These are phyloP conservation scores for Taenioides sp. DNA, from an alignment of 2,797 vertebrate genomes.

Conservation along the genomic window DNA sequence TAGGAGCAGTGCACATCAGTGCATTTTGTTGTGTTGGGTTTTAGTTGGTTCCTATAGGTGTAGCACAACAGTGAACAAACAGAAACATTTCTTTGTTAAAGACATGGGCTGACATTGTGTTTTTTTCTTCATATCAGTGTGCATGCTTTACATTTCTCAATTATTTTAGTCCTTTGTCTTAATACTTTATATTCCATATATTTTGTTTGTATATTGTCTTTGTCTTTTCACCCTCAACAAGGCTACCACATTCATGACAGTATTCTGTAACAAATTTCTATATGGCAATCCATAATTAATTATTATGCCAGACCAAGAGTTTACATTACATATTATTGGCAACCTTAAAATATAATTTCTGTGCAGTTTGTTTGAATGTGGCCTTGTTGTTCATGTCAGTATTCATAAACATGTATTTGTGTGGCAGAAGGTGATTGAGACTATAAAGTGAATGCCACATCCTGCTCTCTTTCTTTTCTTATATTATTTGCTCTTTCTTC, in stretches of 20 bases:
- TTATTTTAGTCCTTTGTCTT: constrained; percentile 61
- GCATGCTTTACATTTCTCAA: constrained; percentile 64
- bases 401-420: constrained; percentile 84
- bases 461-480: constrained; percentile 76
- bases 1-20: constrained; percentile 74
- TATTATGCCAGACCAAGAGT: constrained; percentile 50
- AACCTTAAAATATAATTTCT: constrained; percentile 30
- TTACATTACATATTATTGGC: constrained; percentile 43
- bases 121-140: constrained; percentile 61
- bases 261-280: constrained; percentile 47
- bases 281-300: constrained; percentile 54
- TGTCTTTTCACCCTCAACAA: constrained; percentile 75
- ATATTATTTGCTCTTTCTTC: constrained; percentile 69
- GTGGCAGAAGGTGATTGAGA: constrained; percentile 85
- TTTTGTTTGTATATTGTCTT: constrained; percentile 84
- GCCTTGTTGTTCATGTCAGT: constrained; percentile 94
- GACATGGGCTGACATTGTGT: constrained; percentile 73
- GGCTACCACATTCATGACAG: constrained; percentile 65
- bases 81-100: constrained; percentile 72
- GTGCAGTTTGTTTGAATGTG: constrained; percentile 81
- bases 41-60: constrained; percentile 71
- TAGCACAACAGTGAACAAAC: constrained; percentile 77
- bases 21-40: constrained; percentile 72
- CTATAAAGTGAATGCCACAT: constrained; percentile 79
- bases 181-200: constrained; percentile 79